phyloP scores from a whole-genome alignment of 2,113 vertebrate species.

The Stictonetta naevosa region DNA sequence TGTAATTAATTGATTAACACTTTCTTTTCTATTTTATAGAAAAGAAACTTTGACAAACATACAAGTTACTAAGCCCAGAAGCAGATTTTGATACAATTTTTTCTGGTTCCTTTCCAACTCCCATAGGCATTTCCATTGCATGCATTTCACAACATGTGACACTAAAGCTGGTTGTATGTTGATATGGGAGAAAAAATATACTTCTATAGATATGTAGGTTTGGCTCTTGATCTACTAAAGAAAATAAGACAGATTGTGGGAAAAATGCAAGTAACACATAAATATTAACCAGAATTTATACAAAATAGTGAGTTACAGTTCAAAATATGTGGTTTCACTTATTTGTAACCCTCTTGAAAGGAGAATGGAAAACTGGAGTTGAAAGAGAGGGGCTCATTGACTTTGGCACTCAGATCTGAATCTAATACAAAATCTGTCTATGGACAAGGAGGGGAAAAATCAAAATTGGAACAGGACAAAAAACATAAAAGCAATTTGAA shows the following conservation, averaged over 20 bases:
- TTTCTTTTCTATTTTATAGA: background rate
- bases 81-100: background rate
- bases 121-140: background rate
- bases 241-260: background rate
- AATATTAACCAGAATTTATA: background rate
- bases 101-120: background rate
- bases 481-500: background rate
- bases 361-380: background rate
- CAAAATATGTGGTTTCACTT: background rate
- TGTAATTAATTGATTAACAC: background rate
- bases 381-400: background rate
- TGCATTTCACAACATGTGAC: background rate
- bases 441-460: background rate
- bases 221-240: background rate
- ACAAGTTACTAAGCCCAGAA: background rate
- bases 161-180: background rate
- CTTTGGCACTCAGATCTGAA: background rate
- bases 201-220: background rate
- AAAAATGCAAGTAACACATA: background rate
- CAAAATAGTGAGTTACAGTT: constrained; percentile 14
- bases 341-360: background rate
- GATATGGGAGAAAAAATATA: background rate
- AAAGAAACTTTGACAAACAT: background rate
- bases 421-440: background rate
- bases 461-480: background rate